Percentiles rank a stretch among this genome's conserved stretches.
phyloP scores from a whole-genome alignment of 2,113 vertebrate species.

The Tetrax tetrax region DNA sequence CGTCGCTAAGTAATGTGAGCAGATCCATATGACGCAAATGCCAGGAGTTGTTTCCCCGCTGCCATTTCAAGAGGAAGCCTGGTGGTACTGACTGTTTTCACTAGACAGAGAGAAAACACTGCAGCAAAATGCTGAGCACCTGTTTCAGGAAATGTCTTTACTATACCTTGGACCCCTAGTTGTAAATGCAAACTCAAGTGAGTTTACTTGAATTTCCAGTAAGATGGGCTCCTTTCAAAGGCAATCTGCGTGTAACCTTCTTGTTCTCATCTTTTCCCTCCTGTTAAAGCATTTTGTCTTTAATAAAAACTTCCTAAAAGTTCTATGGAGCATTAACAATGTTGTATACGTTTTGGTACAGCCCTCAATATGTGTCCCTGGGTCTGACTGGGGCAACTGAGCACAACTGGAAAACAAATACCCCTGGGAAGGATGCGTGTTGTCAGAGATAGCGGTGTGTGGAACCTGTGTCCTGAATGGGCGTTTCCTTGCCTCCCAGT shows the following conservation, averaged over 20 bases:
- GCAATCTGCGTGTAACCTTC: background rate
- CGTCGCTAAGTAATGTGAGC: background rate
- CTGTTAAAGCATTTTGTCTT: background rate
- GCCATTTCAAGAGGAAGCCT: background rate
- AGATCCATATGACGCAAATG: conserved; percentile 25
- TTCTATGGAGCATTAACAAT: background rate
- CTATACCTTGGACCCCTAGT: background rate
- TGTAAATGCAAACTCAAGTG: background rate
- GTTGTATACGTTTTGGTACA: background rate
- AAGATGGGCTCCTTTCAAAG: background rate
- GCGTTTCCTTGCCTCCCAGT: background rate
- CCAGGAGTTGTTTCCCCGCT: background rate
- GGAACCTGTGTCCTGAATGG: background rate
- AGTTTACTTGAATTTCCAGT: background rate
- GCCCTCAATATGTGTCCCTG: background rate
- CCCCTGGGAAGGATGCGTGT: background rate
- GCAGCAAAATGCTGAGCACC: background rate
- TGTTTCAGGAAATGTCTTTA: background rate
- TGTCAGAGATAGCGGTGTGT: background rate
- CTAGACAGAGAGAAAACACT: background rate
- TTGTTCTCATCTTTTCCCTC: background rate
- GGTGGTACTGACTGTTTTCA: background rate
- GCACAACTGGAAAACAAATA: background rate
- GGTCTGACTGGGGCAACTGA: background rate
- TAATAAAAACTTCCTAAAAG: background rate